Evolutionary conservation across 1,140 invertebrate genomes (phyloP), one percentile per base, ranked within the genome.

Genomic region (Micrasema minimum): DNA sequence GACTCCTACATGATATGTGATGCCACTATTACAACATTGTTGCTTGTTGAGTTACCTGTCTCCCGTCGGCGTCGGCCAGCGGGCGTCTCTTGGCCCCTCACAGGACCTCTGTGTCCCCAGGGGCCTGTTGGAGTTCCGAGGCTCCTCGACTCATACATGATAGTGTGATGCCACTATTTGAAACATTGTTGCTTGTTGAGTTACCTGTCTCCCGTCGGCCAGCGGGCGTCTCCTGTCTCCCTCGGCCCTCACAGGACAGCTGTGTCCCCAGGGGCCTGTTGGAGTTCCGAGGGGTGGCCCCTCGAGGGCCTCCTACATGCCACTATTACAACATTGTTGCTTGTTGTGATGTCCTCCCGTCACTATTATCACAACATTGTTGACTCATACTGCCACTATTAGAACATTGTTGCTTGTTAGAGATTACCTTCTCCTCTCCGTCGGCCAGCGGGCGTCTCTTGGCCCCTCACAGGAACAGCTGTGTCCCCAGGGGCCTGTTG

Each of bases 101-200:
- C 93, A 95, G 7, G 90, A 92, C 3, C 95, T 82, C 75, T 94
- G 90, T 0, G 94, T 95, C 62, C 93, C 93, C 1, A 96, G 82
- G 6, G 88, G 91, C 22, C 90, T 83, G 69, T 90, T 88, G 2
- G 82, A 79, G 78, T 93, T 92, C 10, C 85, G 84, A 0, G 88
- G 85, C 77, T 96, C 92, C 38, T 89, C 91, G 0, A 93, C 83
- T n/a, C n/a, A n/a, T n/a, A n/a, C n/a, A n/a, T n/a, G n/a, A n/a
- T n/a, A n/a, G n/a, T n/a, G n/a, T n/a, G n/a, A n/a, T n/a, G n/a
- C n/a, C n/a, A n/a, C n/a, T n/a, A n/a, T n/a, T n/a, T n/a, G n/a
- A n/a, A n/a, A n/a, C n/a, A n/a, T n/a, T n/a, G n/a, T n/a, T n/a
- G n/a, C n/a, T n/a, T n/a, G n/a, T n/a, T n/a, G n/a, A n/a, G n/a